Evolutionary conservation across 2,797 vertebrate species (phyloP).

Genomic region (Sebastes baramenuke): DNA sequence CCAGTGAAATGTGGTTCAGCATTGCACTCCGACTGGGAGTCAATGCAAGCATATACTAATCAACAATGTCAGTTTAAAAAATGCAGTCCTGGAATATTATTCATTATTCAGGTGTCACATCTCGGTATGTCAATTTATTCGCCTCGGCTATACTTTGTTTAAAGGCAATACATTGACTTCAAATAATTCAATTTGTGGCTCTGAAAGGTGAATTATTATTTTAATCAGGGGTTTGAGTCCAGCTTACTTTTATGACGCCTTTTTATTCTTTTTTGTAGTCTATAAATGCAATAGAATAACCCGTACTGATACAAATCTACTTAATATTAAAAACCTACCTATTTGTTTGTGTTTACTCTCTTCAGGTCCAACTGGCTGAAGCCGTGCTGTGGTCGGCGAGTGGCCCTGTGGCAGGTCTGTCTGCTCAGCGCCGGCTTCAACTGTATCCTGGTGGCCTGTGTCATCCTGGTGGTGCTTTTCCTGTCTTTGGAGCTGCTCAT

Average conservation of each 20-base stretch:
- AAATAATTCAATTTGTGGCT: not conserved
- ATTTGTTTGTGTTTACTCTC: not conserved
- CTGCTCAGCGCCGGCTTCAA: slow-evolving; percentile 98
- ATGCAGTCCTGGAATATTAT: not conserved
- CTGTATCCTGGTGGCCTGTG: slow-evolving; percentile 97
- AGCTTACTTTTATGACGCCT: not conserved
- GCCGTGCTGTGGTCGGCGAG: slow-evolving; percentile 95
- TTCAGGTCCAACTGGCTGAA: slow-evolving; percentile 97
- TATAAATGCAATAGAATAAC: not conserved
- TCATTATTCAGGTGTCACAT: not conserved
- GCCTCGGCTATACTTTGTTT: not conserved
- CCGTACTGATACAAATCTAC: not conserved
- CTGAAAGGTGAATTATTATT: not conserved
- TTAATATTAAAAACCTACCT: not conserved
- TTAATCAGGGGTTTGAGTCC: not conserved
- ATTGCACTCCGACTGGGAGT: not conserved
- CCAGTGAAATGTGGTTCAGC: not conserved
- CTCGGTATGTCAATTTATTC: not conserved
- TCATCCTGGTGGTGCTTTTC: slow-evolving; percentile 96
- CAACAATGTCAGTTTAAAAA: not conserved
- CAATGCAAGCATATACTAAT: not conserved
- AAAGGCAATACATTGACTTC: not conserved
- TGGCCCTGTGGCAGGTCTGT: slow-evolving; percentile 96
- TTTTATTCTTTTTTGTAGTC: not conserved
- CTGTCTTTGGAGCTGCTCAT: slow-evolving; percentile 98